Conservation (phyloP, 2,888 invertebrate genomes). For the Flexamia atlantica region DNA sequence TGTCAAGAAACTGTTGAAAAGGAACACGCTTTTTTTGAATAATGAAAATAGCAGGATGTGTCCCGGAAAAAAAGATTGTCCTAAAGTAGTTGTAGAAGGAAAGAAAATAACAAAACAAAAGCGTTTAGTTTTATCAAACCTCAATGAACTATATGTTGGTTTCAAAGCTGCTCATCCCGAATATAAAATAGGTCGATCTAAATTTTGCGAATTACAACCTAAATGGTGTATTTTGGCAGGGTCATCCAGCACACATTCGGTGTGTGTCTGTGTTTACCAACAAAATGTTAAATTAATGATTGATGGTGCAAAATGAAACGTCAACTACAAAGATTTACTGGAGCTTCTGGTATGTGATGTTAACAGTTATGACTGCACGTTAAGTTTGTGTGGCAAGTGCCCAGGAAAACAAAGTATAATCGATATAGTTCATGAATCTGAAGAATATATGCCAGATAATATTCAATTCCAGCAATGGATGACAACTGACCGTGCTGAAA, state of each 20-base stretch:
- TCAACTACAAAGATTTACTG: conserved; percentile 40
- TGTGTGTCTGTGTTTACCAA: conserved; percentile 58
- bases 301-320: not conserved
- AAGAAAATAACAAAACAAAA: not conserved
- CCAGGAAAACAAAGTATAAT: not conserved
- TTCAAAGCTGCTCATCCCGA: conserved; percentile 10
- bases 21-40: conserved; percentile 4
- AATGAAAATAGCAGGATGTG: conserved; percentile 35
- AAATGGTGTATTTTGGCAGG: conserved; percentile 50
- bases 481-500: conserved; percentile 2
- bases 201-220: not conserved
- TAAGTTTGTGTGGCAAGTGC: not conserved
- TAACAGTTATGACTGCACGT: not conserved
- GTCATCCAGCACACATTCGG: conserved; percentile 55
- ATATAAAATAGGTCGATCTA: not conserved
- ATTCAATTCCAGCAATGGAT: conserved; percentile 44
- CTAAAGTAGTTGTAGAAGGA: not conserved
- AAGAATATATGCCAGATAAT: conserved; percentile 18
- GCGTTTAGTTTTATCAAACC: not conserved
- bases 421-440: conserved; percentile 30
- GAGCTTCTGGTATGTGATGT: not conserved
- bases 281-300: conserved; percentile 61
- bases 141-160: not conserved
- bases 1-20: not conserved
- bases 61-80: conserved; percentile 16